Conservation (phyloP, 2,797 vertebrate genomes). For the Halcyon smyrnensis region DNA sequence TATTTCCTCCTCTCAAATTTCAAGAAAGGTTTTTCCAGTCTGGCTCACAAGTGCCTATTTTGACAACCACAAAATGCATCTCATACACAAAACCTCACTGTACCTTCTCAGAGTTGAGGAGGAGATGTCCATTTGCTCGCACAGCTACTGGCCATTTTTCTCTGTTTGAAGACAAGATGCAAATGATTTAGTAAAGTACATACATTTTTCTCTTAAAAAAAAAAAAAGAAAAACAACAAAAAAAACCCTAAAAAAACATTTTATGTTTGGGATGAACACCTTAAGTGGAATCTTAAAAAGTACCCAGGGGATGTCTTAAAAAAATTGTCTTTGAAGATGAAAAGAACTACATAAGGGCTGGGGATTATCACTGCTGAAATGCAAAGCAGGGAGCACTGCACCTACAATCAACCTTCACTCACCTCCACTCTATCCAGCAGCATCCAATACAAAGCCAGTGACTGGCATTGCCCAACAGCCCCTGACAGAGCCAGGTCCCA, state of each 20-base stretch:
- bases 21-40: neutral
- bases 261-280: neutral
- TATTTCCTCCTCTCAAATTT: neutral
- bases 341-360: neutral
- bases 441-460: neutral
- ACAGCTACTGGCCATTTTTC: constrained; percentile 94
- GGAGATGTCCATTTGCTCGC: constrained; percentile 95
- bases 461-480: neutral
- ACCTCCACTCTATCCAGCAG: neutral
- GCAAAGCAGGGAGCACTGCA: neutral
- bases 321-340: neutral
- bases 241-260: neutral
- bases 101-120: constrained; percentile 99
- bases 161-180: constrained; percentile 75
- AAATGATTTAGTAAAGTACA: neutral
- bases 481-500: neutral
- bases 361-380: neutral
- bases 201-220: neutral
- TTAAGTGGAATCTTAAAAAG: neutral
- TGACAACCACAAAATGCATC: neutral
- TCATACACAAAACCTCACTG: neutral
- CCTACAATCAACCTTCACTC: neutral
- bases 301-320: neutral
- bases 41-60: neutral
- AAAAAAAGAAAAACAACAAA: too few species aligned